These are phyloP conservation scores for rat (Rattus norvegicus) DNA, from an alignment of 2,113 vertebrate genomes.

Conservation along the genomic window GRCr8 NC_086020.1:154666501-154667000, in stretches of 20 bases:
- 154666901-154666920: background rate
- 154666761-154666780: background rate
- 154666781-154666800: background rate
- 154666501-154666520: background rate
- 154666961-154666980: background rate
- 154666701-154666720: background rate
- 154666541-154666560: background rate
- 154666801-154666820: background rate
- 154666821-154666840: background rate
- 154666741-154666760: background rate
- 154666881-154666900: background rate
- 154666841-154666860: background rate
- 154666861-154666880: background rate
- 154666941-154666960: background rate
- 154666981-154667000: background rate
- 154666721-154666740: background rate
- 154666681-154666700: background rate
- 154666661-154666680: background rate
- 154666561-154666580: constrained; percentile 40
- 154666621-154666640: background rate
- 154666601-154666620: background rate
- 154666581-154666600: background rate
- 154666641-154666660: background rate
- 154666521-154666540: background rate
- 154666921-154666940: background rate